Evolutionary conservation across 2,888 invertebrate genomes (phyloP).

Genomic region (Chloroclysta siterata): DNA sequence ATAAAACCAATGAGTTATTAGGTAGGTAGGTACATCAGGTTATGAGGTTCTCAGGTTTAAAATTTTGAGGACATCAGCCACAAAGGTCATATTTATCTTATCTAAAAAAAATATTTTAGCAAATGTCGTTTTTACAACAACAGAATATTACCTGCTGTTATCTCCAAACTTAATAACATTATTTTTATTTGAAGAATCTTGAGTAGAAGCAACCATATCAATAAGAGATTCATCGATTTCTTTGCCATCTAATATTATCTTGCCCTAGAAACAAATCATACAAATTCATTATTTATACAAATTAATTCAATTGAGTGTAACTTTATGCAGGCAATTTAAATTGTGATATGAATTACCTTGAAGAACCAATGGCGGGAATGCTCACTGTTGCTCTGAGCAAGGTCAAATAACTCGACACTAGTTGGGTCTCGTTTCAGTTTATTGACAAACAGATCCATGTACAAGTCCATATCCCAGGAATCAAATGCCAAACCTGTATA

Average conservation of each 20-base stretch:
- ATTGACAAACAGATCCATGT: slow-evolving; percentile 93
- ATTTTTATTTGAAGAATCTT: slow-evolving; percentile 92
- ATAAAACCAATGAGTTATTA: slow-evolving; percentile 5
- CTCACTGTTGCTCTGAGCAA: slow-evolving; percentile 99
- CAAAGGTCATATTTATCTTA: slow-evolving; percentile 10
- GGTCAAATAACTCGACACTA: slow-evolving; percentile 98
- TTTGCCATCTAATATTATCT: slow-evolving; percentile 92
- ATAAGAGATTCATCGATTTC: slow-evolving; percentile 93
- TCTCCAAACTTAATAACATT: slow-evolving; percentile 99
- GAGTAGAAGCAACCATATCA: slow-evolving; percentile 96
- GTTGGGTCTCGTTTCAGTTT: slow-evolving; percentile 96
- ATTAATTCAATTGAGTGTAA: slow-evolving; percentile 6
- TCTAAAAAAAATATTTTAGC: neutral
- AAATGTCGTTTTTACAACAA: neutral
- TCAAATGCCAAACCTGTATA: slow-evolving; percentile 94
- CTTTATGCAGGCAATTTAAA: neutral
- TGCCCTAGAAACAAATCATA: slow-evolving; percentile 83
- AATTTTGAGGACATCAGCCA: neutral
- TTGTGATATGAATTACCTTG: slow-evolving; percentile 79
- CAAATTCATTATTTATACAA: slow-evolving; percentile 12
- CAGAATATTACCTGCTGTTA: slow-evolving; percentile 91
- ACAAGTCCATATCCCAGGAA: slow-evolving; percentile 95
- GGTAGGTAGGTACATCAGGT: too few relatives aligned
- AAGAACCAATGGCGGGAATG: slow-evolving; percentile 99
- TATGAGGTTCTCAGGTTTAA: neutral